Evolutionary conservation across 1,140 invertebrate genomes (phyloP), one percentile per base, ranked within the genome.

Genomic region (Daktulosphaira vitifoliae): DNA sequence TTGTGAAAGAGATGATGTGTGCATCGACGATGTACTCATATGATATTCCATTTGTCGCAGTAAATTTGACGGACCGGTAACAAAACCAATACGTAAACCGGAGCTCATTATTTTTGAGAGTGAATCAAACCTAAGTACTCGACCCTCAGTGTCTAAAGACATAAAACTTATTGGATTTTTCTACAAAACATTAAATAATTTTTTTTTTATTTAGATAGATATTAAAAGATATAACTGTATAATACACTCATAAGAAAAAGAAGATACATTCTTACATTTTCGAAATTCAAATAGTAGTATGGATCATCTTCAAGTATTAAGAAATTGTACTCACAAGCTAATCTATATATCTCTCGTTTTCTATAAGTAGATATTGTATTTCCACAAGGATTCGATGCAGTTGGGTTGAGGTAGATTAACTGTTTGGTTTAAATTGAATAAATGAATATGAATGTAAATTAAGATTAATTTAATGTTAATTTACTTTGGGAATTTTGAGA

Each of bases 221-320:
- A n/a, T n/a, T n/a, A n/a, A n/a, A n/a, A n/a, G n/a, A n/a, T n/a
- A n/a, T n/a, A n/a, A n/a, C n/a, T n/a, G n/a, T n/a, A n/a, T n/a
- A n/a, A n/a, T n/a, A n/a, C n/a, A n/a, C n/a, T n/a, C n/a, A n/a
- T n/a, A n/a, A 48, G 4, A 7, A n/a, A 16, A 11, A 50, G 18
- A 2, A 18, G 20, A 2, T 20, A 11, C 3, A 1, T 29, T 65
- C 25, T 66, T 67, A 71, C 69, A 20, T 77, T 77, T 65, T 74
- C 75, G 72, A 86, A 90, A 71, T 87, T 84, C 69, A 90, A 75
- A 72, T 84, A 89, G 72, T 82, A 87, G 71, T 89, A 90, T 2
- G 88, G 86, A 77, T 90, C 88, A 71, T 90, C 88, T 73, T 90
- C 88, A 0, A 90, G 70, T 64, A 90, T 88, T 0, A 90, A 69